These are phyloP conservation scores for Augochlora pura DNA, from an alignment of 1,140 invertebrate genomes.

Conservation along the genomic window DNA sequence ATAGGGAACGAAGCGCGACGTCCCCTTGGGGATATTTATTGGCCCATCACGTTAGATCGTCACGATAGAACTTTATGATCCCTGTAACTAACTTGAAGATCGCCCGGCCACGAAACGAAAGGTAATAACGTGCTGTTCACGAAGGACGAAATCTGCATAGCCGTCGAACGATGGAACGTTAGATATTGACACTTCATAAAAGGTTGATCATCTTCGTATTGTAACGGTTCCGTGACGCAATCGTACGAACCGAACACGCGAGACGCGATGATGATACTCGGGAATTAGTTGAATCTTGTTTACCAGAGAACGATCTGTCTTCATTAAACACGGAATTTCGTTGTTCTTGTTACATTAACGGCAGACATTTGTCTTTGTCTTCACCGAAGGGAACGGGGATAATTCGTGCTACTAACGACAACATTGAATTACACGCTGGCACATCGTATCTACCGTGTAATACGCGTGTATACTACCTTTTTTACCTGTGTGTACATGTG, in stretches of 20 bases:
- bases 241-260: background rate
- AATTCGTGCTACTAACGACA: background rate
- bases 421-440: background rate
- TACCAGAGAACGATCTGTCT: background rate
- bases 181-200: slow-evolving; percentile 21
- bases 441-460: too few relatives aligned
- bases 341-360: slow-evolving; percentile 36
- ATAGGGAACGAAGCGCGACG: background rate
- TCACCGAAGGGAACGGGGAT: background rate
- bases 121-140: background rate
- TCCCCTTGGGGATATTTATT: slow-evolving; percentile 18
- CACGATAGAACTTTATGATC: slow-evolving; percentile 16
- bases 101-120: background rate
- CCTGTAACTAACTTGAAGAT: background rate
- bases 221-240: slow-evolving; percentile 40
- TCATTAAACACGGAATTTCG: background rate
- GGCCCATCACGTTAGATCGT: slow-evolving; percentile 18
- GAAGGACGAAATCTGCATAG: slow-evolving; percentile 29
- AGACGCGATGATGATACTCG: too few relatives aligned
- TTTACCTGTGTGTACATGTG: too few relatives aligned
- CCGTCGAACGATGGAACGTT: background rate
- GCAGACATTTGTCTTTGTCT: slow-evolving; percentile 5
- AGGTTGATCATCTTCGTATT: slow-evolving; percentile 17
- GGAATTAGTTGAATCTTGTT: background rate
- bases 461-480: too few relatives aligned